phyloP scores from a whole-genome alignment of 2,888 invertebrate species.

The Trimorus sp. region DNA sequence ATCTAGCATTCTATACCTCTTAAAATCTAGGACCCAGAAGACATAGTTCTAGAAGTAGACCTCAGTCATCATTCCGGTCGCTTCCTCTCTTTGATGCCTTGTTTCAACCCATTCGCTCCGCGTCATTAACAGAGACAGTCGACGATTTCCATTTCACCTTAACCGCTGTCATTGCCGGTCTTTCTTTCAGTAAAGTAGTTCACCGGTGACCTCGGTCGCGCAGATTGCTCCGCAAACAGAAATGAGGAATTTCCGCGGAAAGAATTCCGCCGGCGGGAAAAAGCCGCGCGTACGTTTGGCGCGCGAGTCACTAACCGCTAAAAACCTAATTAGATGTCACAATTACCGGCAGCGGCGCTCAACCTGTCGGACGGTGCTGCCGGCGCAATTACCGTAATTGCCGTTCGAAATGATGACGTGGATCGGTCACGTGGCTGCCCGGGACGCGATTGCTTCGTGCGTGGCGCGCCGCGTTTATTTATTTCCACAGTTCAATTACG shows the following conservation, averaged over 20 bases:
- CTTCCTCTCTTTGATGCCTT: too few relatives aligned
- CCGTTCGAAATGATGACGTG: conserved; percentile 18
- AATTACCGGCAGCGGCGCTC: conserved; percentile 79
- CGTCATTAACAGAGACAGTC: too few relatives aligned
- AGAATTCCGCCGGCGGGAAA: conserved; percentile 67
- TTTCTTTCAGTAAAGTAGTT: neutral
- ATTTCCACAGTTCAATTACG: conserved; percentile 23
- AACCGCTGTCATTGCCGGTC: too few relatives aligned
- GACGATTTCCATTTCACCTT: too few relatives aligned
- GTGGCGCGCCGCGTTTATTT: conserved; percentile 22
- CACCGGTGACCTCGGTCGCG: conserved; percentile 17
- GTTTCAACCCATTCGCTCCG: too few relatives aligned
- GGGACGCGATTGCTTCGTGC: conserved; percentile 9
- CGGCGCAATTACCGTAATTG: conserved; percentile 27
- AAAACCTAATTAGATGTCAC: conserved; percentile 81
- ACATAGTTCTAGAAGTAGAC: too few relatives aligned
- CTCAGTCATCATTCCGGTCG: too few relatives aligned
- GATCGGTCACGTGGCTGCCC: conserved; percentile 27
- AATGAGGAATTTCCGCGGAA: conserved; percentile 72
- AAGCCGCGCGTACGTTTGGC: conserved; percentile 70
- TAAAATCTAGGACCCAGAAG: too few relatives aligned
- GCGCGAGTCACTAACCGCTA: conserved; percentile 76
- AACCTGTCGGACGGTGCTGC: conserved; percentile 57
- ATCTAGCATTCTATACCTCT: too few relatives aligned
- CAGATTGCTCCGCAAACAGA: conserved; percentile 67